Evolutionary conservation across 2,888 invertebrate species (phyloP).

Genomic region (Drosophila tanythrix): DNA sequence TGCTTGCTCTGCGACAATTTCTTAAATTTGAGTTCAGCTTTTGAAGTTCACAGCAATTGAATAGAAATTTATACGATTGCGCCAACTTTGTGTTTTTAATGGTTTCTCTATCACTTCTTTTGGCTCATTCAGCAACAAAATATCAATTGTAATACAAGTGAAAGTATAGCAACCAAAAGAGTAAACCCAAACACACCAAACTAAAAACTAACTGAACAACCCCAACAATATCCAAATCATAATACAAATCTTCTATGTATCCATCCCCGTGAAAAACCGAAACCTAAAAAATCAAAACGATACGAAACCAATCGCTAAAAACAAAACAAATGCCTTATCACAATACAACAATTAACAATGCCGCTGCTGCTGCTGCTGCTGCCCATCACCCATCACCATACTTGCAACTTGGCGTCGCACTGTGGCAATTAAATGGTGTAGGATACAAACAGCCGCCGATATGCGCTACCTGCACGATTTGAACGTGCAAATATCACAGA

Average conservation of each 20-base stretch:
- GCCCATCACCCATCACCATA: slow-evolving; percentile 19
- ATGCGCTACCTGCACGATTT: slow-evolving; percentile 86
- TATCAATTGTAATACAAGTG: slow-evolving; percentile 82
- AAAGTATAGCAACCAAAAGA: slow-evolving; percentile 78
- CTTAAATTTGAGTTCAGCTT: slow-evolving; percentile 21
- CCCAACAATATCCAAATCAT: slow-evolving; percentile 58
- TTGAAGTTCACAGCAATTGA: slow-evolving; percentile 8
- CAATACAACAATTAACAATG: slow-evolving; percentile 23
- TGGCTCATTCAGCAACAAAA: slow-evolving; percentile 75
- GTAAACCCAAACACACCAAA: slow-evolving; percentile 70
- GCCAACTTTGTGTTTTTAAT: slow-evolving; percentile 54
- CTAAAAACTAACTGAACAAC: slow-evolving; percentile 53
- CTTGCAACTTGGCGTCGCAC: slow-evolving; percentile 27
- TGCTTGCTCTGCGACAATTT: slow-evolving; percentile 71
- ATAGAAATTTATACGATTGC: slow-evolving; percentile 18
- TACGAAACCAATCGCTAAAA: slow-evolving; percentile 14
- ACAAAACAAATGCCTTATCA: slow-evolving; percentile 27
- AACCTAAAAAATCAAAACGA: slow-evolving; percentile 25
- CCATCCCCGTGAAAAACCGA: slow-evolving; percentile 60
- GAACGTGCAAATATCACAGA: slow-evolving; percentile 86
- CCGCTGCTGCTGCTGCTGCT: slow-evolving; percentile 1
- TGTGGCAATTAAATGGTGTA: slow-evolving; percentile 32
- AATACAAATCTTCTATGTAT: slow-evolving; percentile 76
- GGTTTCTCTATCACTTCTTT: slow-evolving; percentile 67
- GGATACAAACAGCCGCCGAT: slow-evolving; percentile 79